phyloP scores from a whole-genome alignment of 1,140 invertebrate species.

The Brachionus rotundiformis region DNA sequence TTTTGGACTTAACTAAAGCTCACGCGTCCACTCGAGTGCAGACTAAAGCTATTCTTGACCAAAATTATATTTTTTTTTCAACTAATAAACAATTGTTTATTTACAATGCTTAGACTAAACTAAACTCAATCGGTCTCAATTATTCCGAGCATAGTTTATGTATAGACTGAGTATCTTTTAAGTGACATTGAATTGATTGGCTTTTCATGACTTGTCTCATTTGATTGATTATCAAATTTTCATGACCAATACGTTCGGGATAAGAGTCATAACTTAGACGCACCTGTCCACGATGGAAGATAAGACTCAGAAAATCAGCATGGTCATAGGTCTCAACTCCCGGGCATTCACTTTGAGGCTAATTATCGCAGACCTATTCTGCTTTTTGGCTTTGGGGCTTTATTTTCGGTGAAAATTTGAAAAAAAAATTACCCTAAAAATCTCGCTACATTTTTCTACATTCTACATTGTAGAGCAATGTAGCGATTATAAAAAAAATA shows the following conservation, averaged over 20 bases:
- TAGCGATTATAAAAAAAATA: neutral
- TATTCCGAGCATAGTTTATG: neutral
- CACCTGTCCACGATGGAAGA: too few species aligned
- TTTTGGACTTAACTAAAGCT: neutral
- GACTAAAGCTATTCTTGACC: constrained; percentile 29
- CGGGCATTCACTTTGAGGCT: neutral
- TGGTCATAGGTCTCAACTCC: neutral
- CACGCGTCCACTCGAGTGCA: neutral
- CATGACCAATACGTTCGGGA: neutral
- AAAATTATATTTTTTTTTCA: neutral
- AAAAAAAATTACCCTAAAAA: too few species aligned
- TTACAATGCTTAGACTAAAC: neutral
- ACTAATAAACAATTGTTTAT: neutral
- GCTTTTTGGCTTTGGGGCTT: too few species aligned
- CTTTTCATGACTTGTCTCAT: constrained; percentile 30
- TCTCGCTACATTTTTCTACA: neutral
- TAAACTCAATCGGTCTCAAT: neutral
- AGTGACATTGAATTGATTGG: neutral
- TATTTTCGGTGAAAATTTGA: too few species aligned
- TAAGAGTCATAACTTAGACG: neutral
- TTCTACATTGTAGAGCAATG: neutral
- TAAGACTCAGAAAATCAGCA: too few species aligned
- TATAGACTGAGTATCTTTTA: neutral
- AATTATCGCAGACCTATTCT: neutral
- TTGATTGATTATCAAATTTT: constrained; percentile 11